These are phyloP conservation scores for Hymenopus coronatus DNA, from an alignment of 2,888 invertebrate genomes.

Conservation along the genomic window DNA sequence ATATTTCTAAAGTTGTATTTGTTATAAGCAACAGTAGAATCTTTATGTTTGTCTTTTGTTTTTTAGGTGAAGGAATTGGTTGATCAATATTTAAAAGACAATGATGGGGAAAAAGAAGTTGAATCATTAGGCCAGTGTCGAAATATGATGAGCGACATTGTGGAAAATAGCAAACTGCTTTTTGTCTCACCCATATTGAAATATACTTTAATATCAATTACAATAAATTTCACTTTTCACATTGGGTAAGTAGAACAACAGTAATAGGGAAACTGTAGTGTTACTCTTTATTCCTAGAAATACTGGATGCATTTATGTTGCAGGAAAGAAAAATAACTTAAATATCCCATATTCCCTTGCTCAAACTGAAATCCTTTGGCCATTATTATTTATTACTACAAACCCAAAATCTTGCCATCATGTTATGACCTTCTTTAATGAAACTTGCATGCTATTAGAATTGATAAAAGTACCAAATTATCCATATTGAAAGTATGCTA, in stretches of 20 bases:
- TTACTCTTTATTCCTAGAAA: too few relatives aligned
- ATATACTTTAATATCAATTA: conserved; percentile 79
- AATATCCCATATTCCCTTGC: too few relatives aligned
- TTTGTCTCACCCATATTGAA: conserved; percentile 78
- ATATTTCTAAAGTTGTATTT: neutral
- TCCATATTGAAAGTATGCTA: too few relatives aligned
- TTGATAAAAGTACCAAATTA: too few relatives aligned
- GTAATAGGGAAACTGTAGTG: too few relatives aligned
- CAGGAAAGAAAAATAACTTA: too few relatives aligned
- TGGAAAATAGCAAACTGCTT: conserved; percentile 76
- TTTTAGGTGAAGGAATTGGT: conserved; percentile 47
- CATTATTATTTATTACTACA: too few relatives aligned
- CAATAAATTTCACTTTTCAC: conserved; percentile 90
- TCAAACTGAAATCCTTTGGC: too few relatives aligned
- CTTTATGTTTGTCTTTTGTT: neutral
- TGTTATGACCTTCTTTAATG: too few relatives aligned
- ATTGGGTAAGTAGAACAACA: conserved; percentile 66
- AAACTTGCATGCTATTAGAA: too few relatives aligned
- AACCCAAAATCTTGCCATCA: too few relatives aligned
- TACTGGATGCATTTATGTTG: too few relatives aligned
- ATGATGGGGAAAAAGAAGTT: conserved; percentile 59
- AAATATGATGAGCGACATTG: conserved; percentile 71
- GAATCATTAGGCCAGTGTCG: conserved; percentile 44
- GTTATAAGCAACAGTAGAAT: neutral
- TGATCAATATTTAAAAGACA: conserved; percentile 43